Evolutionary conservation across 2,888 invertebrate species (phyloP), one percentile per base, ranked within the genome.

Genomic region (Dynastes tityus): DNA sequence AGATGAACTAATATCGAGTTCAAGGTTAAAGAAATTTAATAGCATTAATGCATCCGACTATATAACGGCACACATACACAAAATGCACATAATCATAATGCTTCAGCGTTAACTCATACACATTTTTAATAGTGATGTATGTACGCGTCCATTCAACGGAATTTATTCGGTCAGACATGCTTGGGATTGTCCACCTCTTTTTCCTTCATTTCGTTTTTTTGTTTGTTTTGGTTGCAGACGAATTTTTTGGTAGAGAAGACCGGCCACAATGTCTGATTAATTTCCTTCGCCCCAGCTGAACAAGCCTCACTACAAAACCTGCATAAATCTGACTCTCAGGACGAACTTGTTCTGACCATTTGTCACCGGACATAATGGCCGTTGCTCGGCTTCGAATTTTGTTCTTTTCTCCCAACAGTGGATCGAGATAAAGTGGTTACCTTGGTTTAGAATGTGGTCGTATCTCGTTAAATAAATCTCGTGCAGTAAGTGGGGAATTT

Each of bases 291-390:
- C 78, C 74, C 80, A 83, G 80, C 82, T 80, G 80, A 83, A 82
- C 83, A 82, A 80, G 81, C 81, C 79, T 77, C 80, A 79, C 81
- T 68, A 49, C 70, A 80, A 79, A 81, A 82, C 80, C 78, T 80
- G 80, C 83, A 83, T 84, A 84, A 84, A 83, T 83, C 83, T 77
- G 79, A 76, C 79, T 82, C 80, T 83, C 82, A 83, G 82, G 80
- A 80, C 70, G 79, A 83, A 81, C 82, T 79, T 81, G 83, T 82
- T 83, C 79, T 78, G 79, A 80, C 64, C 80, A 80, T 83, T 81
- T 82, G 79, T 83, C 83, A 83, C 82, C 82, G 82, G 73, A 82
- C 83, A 82, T 82, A 82, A 82, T 81, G 82, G 82, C 74, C 75
- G 73, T 74, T 45, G 61, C 22, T 78, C 65, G 45, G 75, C 68